These are phyloP conservation scores for Smutsia temminckii DNA, from an alignment of 2,797 vertebrate species.

Conservation along the genomic window DNA sequence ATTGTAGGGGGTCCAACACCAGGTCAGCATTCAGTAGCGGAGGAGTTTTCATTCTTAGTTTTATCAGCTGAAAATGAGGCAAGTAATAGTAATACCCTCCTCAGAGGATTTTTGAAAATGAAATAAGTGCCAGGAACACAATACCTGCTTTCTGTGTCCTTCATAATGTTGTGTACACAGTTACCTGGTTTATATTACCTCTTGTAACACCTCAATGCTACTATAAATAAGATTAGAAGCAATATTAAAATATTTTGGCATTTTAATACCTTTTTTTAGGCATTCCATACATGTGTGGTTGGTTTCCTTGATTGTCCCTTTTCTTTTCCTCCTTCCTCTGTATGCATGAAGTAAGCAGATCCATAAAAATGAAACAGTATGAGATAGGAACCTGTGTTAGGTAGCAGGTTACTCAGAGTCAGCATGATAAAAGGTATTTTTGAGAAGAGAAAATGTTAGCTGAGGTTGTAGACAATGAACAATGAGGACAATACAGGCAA, in stretches of 20 bases:
- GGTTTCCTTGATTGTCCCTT: not conserved
- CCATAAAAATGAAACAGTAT: not conserved
- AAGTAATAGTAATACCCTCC: not conserved
- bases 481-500: not conserved
- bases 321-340: not conserved
- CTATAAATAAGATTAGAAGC: not conserved
- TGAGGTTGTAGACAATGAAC: not conserved
- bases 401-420: not conserved
- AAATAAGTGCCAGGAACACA: not conserved
- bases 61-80: constrained; percentile 27
- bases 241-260: not conserved
- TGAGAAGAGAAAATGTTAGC: not conserved
- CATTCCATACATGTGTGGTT: not conserved
- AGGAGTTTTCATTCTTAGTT: not conserved
- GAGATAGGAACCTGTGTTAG: not conserved
- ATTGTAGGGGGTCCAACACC: not conserved
- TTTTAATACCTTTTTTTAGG: constrained; percentile 21
- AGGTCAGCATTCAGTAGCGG: not conserved
- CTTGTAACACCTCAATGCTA: not conserved
- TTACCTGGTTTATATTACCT: not conserved
- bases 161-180: not conserved
- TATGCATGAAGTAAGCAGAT: not conserved
- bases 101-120: not conserved
- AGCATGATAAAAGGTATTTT: not conserved
- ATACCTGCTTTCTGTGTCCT: not conserved